phyloP scores from a whole-genome alignment of 2,888 invertebrate species.

The Cheilosia vulpina region DNA sequence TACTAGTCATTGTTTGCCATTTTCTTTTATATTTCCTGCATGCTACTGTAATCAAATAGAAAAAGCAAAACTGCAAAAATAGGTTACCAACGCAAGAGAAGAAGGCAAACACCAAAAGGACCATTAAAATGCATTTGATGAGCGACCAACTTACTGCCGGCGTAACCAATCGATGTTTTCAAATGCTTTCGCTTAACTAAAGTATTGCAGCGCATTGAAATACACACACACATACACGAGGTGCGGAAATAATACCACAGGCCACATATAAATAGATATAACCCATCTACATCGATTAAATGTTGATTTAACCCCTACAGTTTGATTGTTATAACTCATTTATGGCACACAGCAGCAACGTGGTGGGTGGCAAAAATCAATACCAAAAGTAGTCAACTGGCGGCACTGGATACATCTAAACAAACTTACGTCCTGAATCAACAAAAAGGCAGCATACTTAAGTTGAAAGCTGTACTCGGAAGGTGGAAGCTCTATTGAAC shows the following conservation, averaged over 20 bases:
- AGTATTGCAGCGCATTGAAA: background rate
- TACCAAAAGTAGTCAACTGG: slow-evolving; percentile 47
- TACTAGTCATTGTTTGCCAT: slow-evolving; percentile 32
- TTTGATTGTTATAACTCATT: slow-evolving; percentile 55
- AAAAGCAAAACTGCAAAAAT: background rate
- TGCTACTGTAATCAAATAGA: slow-evolving; percentile 28
- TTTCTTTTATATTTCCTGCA: slow-evolving; percentile 40
- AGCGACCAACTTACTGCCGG: slow-evolving; percentile 23
- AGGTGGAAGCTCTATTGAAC: slow-evolving; percentile 27
- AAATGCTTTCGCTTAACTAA: slow-evolving; percentile 33
- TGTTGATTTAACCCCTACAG: slow-evolving; percentile 47
- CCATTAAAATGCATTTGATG: slow-evolving; percentile 41
- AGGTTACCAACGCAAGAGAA: background rate
- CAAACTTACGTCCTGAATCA: slow-evolving; percentile 12
- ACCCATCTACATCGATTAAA: slow-evolving; percentile 19
- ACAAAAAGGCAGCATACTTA: background rate
- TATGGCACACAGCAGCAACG: slow-evolving; percentile 29
- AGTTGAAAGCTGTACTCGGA: background rate
- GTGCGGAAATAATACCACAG: slow-evolving; percentile 27
- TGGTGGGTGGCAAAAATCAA: slow-evolving; percentile 47
- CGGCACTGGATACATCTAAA: slow-evolving; percentile 14
- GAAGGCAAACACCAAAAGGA: slow-evolving; percentile 2
- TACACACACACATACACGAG: slow-evolving; percentile 27
- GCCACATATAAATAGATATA: background rate
- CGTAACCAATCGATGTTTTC: slow-evolving; percentile 34